phyloP scores from a whole-genome alignment of 1,140 invertebrate genomes.

The Aphelenchoides avenae region DNA sequence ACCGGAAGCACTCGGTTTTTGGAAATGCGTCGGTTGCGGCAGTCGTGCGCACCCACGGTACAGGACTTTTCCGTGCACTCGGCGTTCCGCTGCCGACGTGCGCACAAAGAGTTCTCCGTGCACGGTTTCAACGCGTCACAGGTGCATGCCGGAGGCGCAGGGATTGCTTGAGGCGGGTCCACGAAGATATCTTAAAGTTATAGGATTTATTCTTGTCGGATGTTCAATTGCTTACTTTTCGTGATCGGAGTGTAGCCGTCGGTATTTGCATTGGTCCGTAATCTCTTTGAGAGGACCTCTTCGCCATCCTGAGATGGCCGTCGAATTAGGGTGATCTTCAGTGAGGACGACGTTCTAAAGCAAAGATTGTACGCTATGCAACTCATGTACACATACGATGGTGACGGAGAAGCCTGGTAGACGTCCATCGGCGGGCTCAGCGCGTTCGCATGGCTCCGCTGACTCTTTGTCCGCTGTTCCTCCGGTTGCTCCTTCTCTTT shows the following conservation, averaged over 20 bases:
- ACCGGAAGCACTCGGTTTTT: conserved; percentile 24
- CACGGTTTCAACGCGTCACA: conserved; percentile 8
- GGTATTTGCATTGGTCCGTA: neutral
- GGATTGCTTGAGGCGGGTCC: conserved; percentile 4
- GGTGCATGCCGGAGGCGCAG: conserved; percentile 11
- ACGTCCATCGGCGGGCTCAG: too few species aligned
- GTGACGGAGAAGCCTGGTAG: too few species aligned
- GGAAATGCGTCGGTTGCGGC: conserved; percentile 28
- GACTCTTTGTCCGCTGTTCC: neutral
- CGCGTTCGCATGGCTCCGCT: neutral
- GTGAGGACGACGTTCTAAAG: too few species aligned
- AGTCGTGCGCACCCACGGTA: conserved; percentile 10
- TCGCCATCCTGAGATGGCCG: neutral
- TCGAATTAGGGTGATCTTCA: neutral
- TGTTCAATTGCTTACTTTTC: neutral
- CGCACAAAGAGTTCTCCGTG: conserved; percentile 6
- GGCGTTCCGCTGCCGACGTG: conserved; percentile 3
- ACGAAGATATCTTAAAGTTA: conserved; percentile 12
- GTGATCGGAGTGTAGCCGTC: neutral
- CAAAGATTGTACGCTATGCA: too few species aligned
- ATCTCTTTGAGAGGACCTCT: neutral
- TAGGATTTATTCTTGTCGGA: neutral
- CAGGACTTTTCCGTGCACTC: conserved; percentile 27
- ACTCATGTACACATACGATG: too few species aligned
- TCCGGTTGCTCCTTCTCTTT: conserved; percentile 7